Base-by-base conservation (phyloP, 2,797 vertebrate species). In the Uromys caudimaculatus region DNA sequence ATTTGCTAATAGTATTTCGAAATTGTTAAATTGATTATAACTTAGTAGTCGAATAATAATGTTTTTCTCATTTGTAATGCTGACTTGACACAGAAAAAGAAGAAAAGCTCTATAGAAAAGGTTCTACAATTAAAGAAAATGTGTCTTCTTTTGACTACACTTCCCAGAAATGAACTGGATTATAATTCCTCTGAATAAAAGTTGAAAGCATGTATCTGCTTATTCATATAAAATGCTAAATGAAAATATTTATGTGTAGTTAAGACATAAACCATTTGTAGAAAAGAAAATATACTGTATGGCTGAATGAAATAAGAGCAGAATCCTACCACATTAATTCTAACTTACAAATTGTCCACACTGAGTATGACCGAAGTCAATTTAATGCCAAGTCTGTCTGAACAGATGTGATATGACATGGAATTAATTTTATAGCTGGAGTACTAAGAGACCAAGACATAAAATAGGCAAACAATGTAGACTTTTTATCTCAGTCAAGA, bases 11-110 rank as follows among this genome's bases (percentile, higher is more conserved):
- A 92, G 73, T 85, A 41, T 92, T 95, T 96, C 88, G 69, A 96
- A 97, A 95, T 96, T 93, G 93, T 82, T 96, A 88, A 94, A 93
- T 91, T 96, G 88, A 97, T 93, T 94, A 29, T 84, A 89, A 96
- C 90, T 97, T 96, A 93, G 75, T 84, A 81, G 41, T 47, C 2
- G 56, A 95, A 64, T 93, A 92, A 93, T 94, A 95, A 64, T n/a
- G 77, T 64, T 81, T 83, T 91, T 44, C 75, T 94, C 47, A 75
- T 93, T 97, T 94, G 73, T 52, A 90, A 71, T 76, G 60, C 35
- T 96, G 79, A 82, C 41, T 88, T 89, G 62, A 96, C 89, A 38
- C 41, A 95, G 77, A 76, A 64, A 76, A 38, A 47, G 67, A 78
- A 87, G 83, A 69, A 92, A 92, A 69, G 3, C 35, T 41, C 35